Evolutionary conservation across 2,797 vertebrate genomes (phyloP).

Genomic region (Fratercula arctica): DNA sequence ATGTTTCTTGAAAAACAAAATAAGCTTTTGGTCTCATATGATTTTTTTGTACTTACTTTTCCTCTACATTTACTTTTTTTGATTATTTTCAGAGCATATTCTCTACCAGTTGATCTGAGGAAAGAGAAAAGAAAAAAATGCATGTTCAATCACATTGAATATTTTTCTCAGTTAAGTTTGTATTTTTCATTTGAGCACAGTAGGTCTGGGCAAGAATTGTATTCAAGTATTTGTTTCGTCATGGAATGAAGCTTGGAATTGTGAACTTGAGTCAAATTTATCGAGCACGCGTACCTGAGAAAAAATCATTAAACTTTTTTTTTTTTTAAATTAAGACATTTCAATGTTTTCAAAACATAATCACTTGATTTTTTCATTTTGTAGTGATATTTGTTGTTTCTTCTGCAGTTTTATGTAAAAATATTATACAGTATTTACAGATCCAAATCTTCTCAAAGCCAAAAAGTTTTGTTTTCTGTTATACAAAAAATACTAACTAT

Average conservation of each 20-base stretch:
- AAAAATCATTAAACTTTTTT: not conserved
- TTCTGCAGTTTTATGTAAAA: not conserved
- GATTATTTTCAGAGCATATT: constrained; percentile 98
- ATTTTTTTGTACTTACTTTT: constrained; percentile 83
- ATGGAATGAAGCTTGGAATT: not conserved
- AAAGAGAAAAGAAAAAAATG: not conserved
- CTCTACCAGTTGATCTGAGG: constrained; percentile 88
- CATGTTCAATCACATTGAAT: not conserved
- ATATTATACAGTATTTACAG: not conserved
- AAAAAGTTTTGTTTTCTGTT: not conserved
- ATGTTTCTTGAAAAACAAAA: not conserved
- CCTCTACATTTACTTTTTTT: constrained; percentile 97
- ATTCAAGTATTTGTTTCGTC: not conserved
- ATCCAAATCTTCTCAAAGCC: not conserved
- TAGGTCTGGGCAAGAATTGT: not conserved
- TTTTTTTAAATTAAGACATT: not conserved
- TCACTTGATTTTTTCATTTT: not conserved
- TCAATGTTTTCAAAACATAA: not conserved
- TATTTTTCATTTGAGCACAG: not conserved
- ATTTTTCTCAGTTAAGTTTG: not conserved
- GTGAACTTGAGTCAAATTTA: not conserved
- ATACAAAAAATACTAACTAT: not conserved
- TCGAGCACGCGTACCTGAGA: not conserved
- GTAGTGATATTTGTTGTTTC: not conserved
- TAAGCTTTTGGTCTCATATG: not conserved